A percentile compares a stretch with the other conserved stretches of the same genome.
phyloP scores from a whole-genome alignment of 2,888 invertebrate genomes.

The Torymus auratus region DNA sequence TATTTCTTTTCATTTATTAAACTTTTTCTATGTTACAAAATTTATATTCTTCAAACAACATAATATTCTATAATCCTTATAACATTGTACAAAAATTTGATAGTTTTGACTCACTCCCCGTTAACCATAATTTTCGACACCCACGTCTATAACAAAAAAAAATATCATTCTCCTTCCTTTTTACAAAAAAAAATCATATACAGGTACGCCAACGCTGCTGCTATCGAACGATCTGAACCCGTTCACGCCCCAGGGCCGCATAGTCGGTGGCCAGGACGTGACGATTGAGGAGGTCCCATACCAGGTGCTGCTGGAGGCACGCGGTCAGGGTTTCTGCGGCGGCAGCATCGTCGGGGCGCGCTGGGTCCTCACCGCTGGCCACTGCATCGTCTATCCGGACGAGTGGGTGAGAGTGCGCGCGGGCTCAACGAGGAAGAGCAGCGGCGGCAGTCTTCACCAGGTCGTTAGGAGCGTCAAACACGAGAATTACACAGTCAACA shows the following conservation, averaged over 20 bases:
- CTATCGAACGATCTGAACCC: no score
- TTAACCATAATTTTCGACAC: no score
- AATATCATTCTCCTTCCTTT: no score
- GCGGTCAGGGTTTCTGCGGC: constrained; percentile 77
- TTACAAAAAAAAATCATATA: no score
- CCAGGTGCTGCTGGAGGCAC: constrained; percentile 75
- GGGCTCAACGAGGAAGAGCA: constrained; percentile 36
- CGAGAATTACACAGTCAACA: constrained; percentile 37
- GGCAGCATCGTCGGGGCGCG: constrained; percentile 78
- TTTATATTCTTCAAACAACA: no score
- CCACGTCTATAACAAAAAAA: no score
- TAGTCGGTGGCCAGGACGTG: constrained; percentile 77
- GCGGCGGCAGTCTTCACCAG: constrained; percentile 57
- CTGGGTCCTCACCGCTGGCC: constrained; percentile 78
- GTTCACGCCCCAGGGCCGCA: constrained; percentile 57
- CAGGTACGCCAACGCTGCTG: no score
- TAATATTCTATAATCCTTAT: no score
- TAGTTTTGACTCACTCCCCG: no score
- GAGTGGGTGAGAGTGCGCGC: constrained; percentile 1
- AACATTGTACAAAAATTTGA: no score
- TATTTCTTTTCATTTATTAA: no score
- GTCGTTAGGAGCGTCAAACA: constrained; percentile 57
- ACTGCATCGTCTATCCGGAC: constrained; percentile 62
- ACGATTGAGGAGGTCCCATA: constrained; percentile 77
- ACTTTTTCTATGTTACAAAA: no score